Evolutionary conservation across 2,797 vertebrate species (phyloP), one percentile per base, ranked within the genome.

Genomic region (Gallirallus australis): DNA sequence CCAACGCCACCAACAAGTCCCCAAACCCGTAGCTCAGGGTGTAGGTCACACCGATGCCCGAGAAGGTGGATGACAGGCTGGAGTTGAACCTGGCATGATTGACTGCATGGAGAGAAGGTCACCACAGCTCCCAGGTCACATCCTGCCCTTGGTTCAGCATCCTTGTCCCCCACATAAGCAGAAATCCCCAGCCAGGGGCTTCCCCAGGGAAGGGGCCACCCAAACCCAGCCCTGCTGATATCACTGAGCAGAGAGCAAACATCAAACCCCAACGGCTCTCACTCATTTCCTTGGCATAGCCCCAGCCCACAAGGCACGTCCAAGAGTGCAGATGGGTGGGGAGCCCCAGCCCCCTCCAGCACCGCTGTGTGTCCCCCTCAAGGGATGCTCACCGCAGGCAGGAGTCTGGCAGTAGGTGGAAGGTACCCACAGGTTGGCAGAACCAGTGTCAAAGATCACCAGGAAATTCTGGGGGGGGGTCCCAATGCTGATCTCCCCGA

Each of bases 371-470:
- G 42, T 17, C 42, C 47, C 53, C 71, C 45, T 47, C 3, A 1
- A 15, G 30, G 37, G 45, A 17, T 65, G 97, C 98, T 98, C 92
- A 98, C 98, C 96, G 52, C 98, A 98, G 86, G 98, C 97, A 83
- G 93, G 86, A 66, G 95, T 97, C 93, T 93, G 97, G 96, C 98
- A 99, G 88, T 97, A 97, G 76, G 90, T 72, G n/a, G 98, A 98
- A 7, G 97, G 97, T 15, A 97, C 96, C 97, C 97, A 97, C 15
- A 97, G 93, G 76, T 96, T 93, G 75, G 96, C 87, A 48, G 97
- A 97, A 37, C 97, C 97, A 0, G 93, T 97, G 87, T 97, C 97
- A 5, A 98, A 97, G 47, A 97, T 56, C 78, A 97, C 96, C 53
- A 95, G 45, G 91, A 98, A 98, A 18, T 83, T 96, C 64, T 97